Evolutionary conservation across 2,888 invertebrate species (phyloP), one percentile per base, ranked within the genome.

Genomic region (Thecocarcelia acutangulata): DNA sequence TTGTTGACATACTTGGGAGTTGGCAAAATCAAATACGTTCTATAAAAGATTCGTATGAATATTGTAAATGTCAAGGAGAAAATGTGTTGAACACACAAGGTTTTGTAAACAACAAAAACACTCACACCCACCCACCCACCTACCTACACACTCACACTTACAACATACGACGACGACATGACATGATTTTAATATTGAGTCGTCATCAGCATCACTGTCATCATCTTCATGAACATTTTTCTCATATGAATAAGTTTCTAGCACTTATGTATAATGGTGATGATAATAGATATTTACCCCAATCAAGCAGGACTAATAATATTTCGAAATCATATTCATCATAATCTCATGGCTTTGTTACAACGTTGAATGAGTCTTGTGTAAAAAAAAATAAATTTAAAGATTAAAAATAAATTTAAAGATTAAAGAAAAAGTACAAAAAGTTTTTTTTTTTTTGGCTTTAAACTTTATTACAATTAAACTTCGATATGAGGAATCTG

Each of bases 161-260:
- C 28, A 28, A 28, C n/a, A n/a, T n/a, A n/a, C n/a, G n/a, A n/a
- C n/a, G 28, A 46, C 54, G 33, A 52, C 50, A 74, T 58, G 74
- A 80, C 50, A 74, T 74, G 68, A 69, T 74, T 64, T 80, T 54
- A 64, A 59, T 66, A 75, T 59, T 64, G 70, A 70, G 70, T 59
- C 70, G 70, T 59, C 70, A 70, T 80, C 58, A 59, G 17, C 54
- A n/a, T 24, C 21, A 44, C 24, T 13, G 24, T 48, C 15, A 37
- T 64, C 19, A 33, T 48, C 19, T 15, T 5, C 13, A 24, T 44
- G 0, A 37, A 13, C 15, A 58, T 15, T 19, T 40, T 40, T 15
- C 5, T 59, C 24, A 40, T 50, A 0, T 59, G 40, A 50, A 61
- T 42, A 33, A 42, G n/a, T 33, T 44, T 52, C 17, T 44, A 50